Evolutionary conservation across 2,888 invertebrate genomes (phyloP).

Genomic region (Metalampra italica): DNA sequence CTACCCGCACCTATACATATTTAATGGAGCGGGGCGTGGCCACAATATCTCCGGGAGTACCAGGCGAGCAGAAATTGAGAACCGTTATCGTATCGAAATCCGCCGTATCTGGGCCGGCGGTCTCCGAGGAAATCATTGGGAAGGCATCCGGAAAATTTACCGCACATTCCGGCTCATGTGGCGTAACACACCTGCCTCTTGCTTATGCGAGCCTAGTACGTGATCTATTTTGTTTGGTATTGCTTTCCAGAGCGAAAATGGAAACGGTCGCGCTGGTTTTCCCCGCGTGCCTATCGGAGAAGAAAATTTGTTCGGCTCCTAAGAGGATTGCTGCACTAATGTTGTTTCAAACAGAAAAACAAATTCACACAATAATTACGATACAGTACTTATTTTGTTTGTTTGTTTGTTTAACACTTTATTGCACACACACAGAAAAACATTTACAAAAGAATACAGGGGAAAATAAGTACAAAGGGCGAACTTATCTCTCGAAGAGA

Average conservation of each 20-base stretch:
- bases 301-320: not conserved
- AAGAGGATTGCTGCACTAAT: not conserved
- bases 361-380: no score
- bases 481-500: no score
- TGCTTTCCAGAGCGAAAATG: slow-evolving; percentile 33
- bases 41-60: slow-evolving; percentile 54
- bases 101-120: slow-evolving; percentile 76
- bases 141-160: slow-evolving; percentile 85
- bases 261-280: not conserved
- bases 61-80: slow-evolving; percentile 67
- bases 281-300: not conserved
- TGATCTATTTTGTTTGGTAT: slow-evolving; percentile 61
- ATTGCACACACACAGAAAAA: no score
- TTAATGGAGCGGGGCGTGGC: slow-evolving; percentile 63
- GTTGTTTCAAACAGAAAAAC: no score
- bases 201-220: slow-evolving; percentile 61
- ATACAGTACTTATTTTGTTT: no score
- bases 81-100: slow-evolving; percentile 77
- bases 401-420: no score
- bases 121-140: slow-evolving; percentile 89
- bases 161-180: slow-evolving; percentile 72
- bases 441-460: no score
- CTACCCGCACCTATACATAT: slow-evolving; percentile 55
- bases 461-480: no score
- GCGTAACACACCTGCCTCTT: slow-evolving; percentile 70